Base-by-base conservation (phyloP, 2,888 invertebrate species). In the Chironomus riparius region DNA sequence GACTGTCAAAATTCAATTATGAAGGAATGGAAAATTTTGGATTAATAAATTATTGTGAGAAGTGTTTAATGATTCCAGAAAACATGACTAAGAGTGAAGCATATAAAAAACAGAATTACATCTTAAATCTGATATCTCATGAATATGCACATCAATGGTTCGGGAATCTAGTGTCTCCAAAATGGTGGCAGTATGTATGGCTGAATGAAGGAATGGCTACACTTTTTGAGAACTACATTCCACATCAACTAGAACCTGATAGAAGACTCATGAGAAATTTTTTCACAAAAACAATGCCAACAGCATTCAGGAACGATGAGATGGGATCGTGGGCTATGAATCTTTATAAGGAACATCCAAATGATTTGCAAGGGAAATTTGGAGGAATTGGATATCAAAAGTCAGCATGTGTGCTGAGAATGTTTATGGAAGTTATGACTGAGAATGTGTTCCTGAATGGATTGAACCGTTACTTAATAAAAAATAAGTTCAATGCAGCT, bases 21-120 rank as follows among this genome's bases (percentile, higher is more conserved):
- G 13, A 48, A 15, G 71, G 56, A 13, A 70, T 70, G 71, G 71
- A 71, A 28, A 71, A 71, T 18, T 12, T n/a, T 22, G 71, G 71
- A 21, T 15, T 71, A 21, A 71, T 71, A 0, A 50, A 21, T n/a
- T 71, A 50, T n/a, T 5, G 13, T 6, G 71, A 71, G 2, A 21
- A 12, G 13, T 18, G 21, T 4, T 65, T 65, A 22, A 18, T 24
- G 4, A 21, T 65, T 6, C 18, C 18, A 21, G 10, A 18, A 3
- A 12, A 65, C 5, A n/a, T 7, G 21, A 4, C 65, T 2, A 13
- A 18, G 4, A 22, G 13, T 13, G 6, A 13, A 6, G 2, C 22
- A 1, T 13, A 65, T 2, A 13, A 18, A 21, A 21, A 13, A 65
- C 13, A 65, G 13, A 21, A 21, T 24, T 21, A 13, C 12, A 65